phyloP scores from a whole-genome alignment of 2,888 invertebrate genomes.

The Deladenus siricidicola region DNA sequence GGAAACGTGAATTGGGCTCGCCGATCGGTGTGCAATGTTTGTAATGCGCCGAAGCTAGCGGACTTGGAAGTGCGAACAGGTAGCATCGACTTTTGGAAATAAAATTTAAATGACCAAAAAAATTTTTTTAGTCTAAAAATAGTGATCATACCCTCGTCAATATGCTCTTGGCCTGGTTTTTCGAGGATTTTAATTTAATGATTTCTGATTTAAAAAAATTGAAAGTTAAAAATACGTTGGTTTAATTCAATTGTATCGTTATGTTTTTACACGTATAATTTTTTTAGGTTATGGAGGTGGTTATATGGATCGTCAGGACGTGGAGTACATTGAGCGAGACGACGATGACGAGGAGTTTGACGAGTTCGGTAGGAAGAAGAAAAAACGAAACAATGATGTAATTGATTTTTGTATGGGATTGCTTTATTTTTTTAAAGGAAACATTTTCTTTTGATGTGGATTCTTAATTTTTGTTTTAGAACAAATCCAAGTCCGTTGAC shows the following conservation, averaged over 20 bases:
- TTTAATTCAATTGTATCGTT: no score
- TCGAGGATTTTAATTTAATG: no score
- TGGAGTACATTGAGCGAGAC: slow-evolving; percentile 82
- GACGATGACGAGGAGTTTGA: slow-evolving; percentile 91
- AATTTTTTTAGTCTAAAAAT: slow-evolving; percentile 4
- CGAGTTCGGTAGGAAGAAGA: slow-evolving; percentile 60
- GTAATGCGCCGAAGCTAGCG: slow-evolving; percentile 93
- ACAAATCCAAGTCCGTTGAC: no score
- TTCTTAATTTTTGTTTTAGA: not conserved
- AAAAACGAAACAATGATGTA: slow-evolving; percentile 31
- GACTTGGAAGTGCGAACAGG: slow-evolving; percentile 72
- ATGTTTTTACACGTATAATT: no score
- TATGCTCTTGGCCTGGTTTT: no score
- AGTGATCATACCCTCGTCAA: no score
- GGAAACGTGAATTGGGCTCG: slow-evolving; percentile 99
- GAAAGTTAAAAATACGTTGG: no score
- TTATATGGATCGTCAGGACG: slow-evolving; percentile 60
- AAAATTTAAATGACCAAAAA: not conserved
- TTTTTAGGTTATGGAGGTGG: slow-evolving; percentile 58
- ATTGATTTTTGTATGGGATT: no score
- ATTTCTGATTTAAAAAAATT: no score
- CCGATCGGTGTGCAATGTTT: slow-evolving; percentile 90
- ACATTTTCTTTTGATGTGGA: no score
- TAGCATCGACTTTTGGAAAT: not conserved
- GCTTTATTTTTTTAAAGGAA: no score